phyloP scores from a whole-genome alignment of 2,113 vertebrate genomes.

The Mesoclemmys tuberculata region DNA sequence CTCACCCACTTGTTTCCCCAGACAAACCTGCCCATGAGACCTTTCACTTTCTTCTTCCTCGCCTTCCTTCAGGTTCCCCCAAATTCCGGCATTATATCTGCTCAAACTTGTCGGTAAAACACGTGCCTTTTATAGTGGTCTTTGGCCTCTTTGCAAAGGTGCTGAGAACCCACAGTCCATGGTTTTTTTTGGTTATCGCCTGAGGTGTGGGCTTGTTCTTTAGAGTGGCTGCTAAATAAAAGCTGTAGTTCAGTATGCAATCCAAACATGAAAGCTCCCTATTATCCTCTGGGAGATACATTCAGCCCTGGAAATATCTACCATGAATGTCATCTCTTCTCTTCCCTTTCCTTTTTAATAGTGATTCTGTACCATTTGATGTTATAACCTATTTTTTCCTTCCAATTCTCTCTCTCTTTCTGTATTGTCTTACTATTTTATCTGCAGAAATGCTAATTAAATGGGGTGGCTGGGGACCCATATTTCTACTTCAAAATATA shows the following conservation, averaged over 20 bases:
- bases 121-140: not conserved
- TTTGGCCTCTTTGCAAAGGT: not conserved
- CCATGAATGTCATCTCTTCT: not conserved
- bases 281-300: not conserved
- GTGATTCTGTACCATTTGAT: not conserved
- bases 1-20: not conserved
- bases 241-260: not conserved
- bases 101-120: not conserved
- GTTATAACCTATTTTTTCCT: not conserved
- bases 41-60: not conserved
- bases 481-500: not conserved
- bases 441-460: not conserved
- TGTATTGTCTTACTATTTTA: not conserved
- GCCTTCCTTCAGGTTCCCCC: not conserved
- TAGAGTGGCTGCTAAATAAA: not conserved
- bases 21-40: not conserved
- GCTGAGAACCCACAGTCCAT: not conserved
- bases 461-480: not conserved
- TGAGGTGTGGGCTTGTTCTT: not conserved
- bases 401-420: not conserved
- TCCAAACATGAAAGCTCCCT: not conserved
- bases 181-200: not conserved
- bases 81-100: not conserved
- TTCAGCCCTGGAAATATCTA: too few species aligned
- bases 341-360: not conserved